These are phyloP conservation scores for Ericerus pela DNA, from an alignment of 1,140 invertebrate species.

Conservation along the genomic window DNA sequence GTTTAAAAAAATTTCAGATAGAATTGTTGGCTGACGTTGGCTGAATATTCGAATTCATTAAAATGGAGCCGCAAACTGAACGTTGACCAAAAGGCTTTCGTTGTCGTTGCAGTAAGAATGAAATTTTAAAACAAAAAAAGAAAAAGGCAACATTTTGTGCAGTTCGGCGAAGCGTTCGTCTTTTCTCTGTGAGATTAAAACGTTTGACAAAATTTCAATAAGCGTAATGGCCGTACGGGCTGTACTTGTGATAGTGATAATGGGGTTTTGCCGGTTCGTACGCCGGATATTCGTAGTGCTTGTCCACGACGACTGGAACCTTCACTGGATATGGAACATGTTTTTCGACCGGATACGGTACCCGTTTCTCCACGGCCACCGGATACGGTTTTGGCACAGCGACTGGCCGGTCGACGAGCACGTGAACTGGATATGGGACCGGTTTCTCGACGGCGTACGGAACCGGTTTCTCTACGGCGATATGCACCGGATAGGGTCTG, in stretches of 20 bases:
- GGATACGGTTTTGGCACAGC: slow-evolving; percentile 54
- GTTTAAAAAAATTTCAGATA: too few relatives aligned
- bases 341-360: slow-evolving; percentile 32
- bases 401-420: slow-evolving; percentile 20
- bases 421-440: slow-evolving; percentile 30
- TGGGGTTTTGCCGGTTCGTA: neutral
- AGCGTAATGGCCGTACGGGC: neutral
- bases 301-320: slow-evolving; percentile 47
- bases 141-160: too few relatives aligned
- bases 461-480: slow-evolving; percentile 34
- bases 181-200: too few relatives aligned
- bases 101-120: too few relatives aligned
- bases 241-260: neutral
- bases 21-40: too few relatives aligned
- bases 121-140: too few relatives aligned
- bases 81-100: too few relatives aligned
- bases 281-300: slow-evolving; percentile 29
- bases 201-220: too few relatives aligned
- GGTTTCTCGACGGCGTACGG: slow-evolving; percentile 41
- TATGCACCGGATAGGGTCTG: slow-evolving; percentile 42
- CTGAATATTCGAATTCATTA: too few relatives aligned
- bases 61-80: too few relatives aligned
- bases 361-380: slow-evolving; percentile 38
- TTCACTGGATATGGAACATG: slow-evolving; percentile 32
- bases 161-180: too few relatives aligned